Evolutionary conservation across 2,797 vertebrate genomes (phyloP).

Genomic region (Gouania willdenowi): DNA sequence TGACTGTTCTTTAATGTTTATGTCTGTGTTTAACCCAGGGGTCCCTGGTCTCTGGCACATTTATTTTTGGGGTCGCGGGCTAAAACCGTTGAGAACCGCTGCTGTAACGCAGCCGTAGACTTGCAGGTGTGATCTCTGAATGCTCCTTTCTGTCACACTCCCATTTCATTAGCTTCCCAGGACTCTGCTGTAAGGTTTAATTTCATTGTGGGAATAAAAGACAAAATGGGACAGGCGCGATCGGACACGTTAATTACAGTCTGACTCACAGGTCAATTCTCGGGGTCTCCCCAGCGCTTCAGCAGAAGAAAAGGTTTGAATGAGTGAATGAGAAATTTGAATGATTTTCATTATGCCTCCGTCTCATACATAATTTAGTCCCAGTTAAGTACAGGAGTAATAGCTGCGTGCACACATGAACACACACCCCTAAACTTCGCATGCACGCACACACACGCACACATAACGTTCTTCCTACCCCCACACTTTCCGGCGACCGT

Average conservation of each 20-base stretch:
- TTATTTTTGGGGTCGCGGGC: no score
- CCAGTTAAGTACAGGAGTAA: slow-evolving; percentile 57
- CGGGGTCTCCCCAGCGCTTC: slow-evolving; percentile 55
- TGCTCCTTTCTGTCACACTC: slow-evolving; percentile 37
- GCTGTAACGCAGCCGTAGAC: neutral
- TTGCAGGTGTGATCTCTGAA: slow-evolving; percentile 32
- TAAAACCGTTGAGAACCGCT: no score
- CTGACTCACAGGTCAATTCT: slow-evolving; percentile 70
- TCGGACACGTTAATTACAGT: slow-evolving; percentile 70
- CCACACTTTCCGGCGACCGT: neutral
- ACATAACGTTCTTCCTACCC: slow-evolving; percentile 1
- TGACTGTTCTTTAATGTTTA: no score
- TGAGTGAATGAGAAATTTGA: slow-evolving; percentile 36
- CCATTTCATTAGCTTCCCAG: slow-evolving; percentile 54
- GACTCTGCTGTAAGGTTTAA: slow-evolving; percentile 54
- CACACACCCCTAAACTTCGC: neutral
- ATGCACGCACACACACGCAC: slow-evolving; percentile 2
- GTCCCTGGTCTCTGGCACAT: no score
- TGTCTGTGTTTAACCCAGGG: no score
- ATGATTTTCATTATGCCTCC: slow-evolving; percentile 69
- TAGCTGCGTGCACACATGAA: slow-evolving; percentile 13
- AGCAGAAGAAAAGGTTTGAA: slow-evolving; percentile 55
- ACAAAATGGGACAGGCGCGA: slow-evolving; percentile 48
- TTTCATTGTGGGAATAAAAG: slow-evolving; percentile 67
- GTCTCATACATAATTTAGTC: slow-evolving; percentile 74